phyloP scores from a whole-genome alignment of 2,797 vertebrate species.

The Hafferia zeledoni region DNA sequence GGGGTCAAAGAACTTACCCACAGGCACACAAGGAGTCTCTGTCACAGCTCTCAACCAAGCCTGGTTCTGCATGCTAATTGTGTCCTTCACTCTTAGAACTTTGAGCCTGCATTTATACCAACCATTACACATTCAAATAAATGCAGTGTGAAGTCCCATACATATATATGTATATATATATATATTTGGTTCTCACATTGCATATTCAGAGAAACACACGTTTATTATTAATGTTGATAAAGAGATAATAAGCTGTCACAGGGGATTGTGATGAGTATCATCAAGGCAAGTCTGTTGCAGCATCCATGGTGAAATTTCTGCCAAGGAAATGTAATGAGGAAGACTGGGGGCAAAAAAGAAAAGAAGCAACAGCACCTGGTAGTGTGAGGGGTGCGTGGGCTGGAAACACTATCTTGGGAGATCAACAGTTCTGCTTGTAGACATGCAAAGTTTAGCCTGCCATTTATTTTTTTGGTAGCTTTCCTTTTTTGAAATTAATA shows the following conservation, averaged over 20 bases:
- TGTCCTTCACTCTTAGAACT: neutral
- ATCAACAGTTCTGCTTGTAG: slow-evolving; percentile 35
- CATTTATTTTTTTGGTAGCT: slow-evolving; percentile 29
- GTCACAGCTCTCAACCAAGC: neutral
- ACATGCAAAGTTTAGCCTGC: slow-evolving; percentile 37
- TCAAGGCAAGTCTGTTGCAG: slow-evolving; percentile 34
- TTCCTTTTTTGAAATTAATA: slow-evolving; percentile 45
- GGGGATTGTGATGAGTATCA: slow-evolving; percentile 22
- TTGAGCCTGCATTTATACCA: neutral
- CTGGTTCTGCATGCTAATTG: neutral
- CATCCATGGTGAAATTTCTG: slow-evolving; percentile 47
- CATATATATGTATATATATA: neutral
- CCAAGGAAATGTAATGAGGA: slow-evolving; percentile 25
- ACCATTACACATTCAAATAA: slow-evolving; percentile 1
- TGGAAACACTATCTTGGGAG: slow-evolving; percentile 36
- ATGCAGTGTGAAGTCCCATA: neutral
- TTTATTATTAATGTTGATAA: slow-evolving; percentile 62
- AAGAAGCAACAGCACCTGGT: slow-evolving; percentile 1
- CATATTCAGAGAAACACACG: neutral
- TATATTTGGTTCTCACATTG: neutral
- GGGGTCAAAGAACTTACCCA: neutral
- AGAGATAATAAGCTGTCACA: slow-evolving; percentile 58
- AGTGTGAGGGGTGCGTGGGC: slow-evolving; percentile 26
- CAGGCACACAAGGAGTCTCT: neutral
- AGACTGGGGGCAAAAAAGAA: neutral